Conservation (phyloP, 1,140 invertebrate genomes). For the Eciton burchellii region DNA sequence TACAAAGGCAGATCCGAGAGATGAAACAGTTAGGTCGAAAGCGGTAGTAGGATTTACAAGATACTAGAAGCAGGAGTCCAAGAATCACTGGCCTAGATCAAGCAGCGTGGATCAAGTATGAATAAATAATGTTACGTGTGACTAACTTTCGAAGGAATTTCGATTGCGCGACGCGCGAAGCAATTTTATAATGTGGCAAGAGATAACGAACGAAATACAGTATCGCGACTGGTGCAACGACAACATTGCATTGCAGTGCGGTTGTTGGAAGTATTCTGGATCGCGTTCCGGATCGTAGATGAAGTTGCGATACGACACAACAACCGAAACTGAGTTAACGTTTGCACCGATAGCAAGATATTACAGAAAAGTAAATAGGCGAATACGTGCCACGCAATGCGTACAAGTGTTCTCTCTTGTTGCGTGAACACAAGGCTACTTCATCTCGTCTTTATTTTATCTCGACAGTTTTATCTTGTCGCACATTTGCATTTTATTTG, state of each 20-base stretch:
- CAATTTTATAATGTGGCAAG: conserved; percentile 19
- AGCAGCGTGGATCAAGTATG: background rate
- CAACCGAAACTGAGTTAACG: no score
- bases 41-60: conserved; percentile 1
- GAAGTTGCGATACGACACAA: no score
- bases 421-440: no score
- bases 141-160: conserved; percentile 30
- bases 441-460: no score
- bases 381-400: no score
- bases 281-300: no score
- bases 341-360: no score
- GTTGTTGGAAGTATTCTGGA: background rate
- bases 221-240: conserved; percentile 17
- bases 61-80: conserved; percentile 1
- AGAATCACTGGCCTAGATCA: background rate
- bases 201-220: background rate
- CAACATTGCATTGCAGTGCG: conserved; percentile 5
- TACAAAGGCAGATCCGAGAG: no score
- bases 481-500: no score
- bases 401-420: no score
- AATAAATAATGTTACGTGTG: conserved; percentile 45
- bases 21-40: background rate
- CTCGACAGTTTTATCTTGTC: no score
- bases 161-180: conserved; percentile 24
- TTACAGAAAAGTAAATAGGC: no score